Evolutionary conservation across 2,797 vertebrate species (phyloP), one percentile per base, ranked within the genome.

Genomic region (Phylloscopus collybita): DNA sequence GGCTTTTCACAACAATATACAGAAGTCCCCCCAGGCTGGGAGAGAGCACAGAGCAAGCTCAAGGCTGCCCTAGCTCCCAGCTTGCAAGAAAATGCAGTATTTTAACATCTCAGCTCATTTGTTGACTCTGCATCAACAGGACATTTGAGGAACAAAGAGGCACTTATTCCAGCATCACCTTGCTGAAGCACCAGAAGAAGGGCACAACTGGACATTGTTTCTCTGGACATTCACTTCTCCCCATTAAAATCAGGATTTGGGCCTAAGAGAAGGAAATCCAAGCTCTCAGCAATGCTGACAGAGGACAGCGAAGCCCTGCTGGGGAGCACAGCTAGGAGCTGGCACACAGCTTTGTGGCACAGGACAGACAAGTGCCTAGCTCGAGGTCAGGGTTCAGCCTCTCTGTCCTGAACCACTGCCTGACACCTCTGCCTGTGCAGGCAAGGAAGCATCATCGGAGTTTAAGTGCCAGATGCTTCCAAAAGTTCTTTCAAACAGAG

Each of bases 281-380:
- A 25, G 64, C 56, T 26, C 67, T 64, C 42, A 32, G 49, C 50
- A 80, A 42, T 7, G 12, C 20, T 53, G 61, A 50, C 13, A 54
- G 18, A 44, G 17, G 73, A 72, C 8, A 59, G 62, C 6, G 4
- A 66, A 67, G 47, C 17, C 42, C 32, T 57, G 26, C 18, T 64
- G n/a, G 40, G 25, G 10, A 78, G 38, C 3, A 3, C 62, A 90
- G 59, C 45, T 6, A 57, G 29, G 29, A 70, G 56, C 36, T 81
- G 54, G 30, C 32, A 44, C 0, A 2, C 30, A 84, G 64, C 44
- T 49, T 30, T 49, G 78, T 40, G 38, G 27, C n/a, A 47, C 0
- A 1, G 70, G 44, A 57, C 8, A 47, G 61, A 53, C 0, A 1
- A 45, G 21, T 15, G 19, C 23, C 11, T 2, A 2, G 66, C 40